These are phyloP conservation scores for Theodoxus fluviatilis DNA, from an alignment of 2,888 invertebrate species.

Conservation along the genomic window DNA sequence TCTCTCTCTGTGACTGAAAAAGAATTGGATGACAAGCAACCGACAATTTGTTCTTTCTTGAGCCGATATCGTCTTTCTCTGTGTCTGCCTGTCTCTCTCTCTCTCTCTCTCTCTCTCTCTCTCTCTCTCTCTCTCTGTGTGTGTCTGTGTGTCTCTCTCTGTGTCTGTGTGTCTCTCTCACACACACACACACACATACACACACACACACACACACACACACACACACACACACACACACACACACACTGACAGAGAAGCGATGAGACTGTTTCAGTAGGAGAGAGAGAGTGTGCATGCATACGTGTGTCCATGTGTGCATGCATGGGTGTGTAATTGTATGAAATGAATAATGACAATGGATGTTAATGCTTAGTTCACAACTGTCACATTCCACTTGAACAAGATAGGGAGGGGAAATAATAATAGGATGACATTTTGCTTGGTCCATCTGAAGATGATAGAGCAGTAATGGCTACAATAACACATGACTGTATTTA, in stretches of 20 bases:
- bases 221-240: constrained; percentile 12
- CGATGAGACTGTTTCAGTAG: not conserved
- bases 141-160: not conserved
- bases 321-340: no score
- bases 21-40: no score
- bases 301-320: not conserved
- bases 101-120: not conserved
- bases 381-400: not conserved
- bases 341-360: not conserved
- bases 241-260: not conserved
- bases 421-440: not conserved
- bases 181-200: constrained; percentile 16
- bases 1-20: no score
- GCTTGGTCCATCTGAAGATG: no score
- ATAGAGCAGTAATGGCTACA: no score
- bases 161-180: not conserved
- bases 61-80: not conserved
- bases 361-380: not conserved
- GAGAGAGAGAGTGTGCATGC: not conserved
- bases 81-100: constrained; percentile 5
- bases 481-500: no score
- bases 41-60: no score
- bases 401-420: not conserved
- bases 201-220: constrained; percentile 14
- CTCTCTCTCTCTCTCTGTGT: not conserved